Percentiles rank a stretch among this genome's conserved stretches.
Evolutionary conservation across 2,888 invertebrate species (phyloP).

Genomic region (Leucania comma): DNA sequence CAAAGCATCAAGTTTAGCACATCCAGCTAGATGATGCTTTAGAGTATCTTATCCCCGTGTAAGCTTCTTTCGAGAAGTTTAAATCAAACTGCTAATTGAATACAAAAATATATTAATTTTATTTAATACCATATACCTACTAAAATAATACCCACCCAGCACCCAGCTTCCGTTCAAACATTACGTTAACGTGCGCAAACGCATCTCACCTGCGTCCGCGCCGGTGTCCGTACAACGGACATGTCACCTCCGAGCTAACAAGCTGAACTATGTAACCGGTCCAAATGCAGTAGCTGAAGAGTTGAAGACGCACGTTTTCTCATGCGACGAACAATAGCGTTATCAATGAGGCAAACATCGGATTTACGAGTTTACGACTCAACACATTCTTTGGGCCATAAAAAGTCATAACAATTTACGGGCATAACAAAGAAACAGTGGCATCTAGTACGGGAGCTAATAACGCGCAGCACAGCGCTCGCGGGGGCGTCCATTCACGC

Average conservation of each 20-base stretch:
- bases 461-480: constrained; percentile 80
- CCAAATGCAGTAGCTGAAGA: constrained; percentile 70
- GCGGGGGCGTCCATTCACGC: constrained; percentile 90
- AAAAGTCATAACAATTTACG: constrained; percentile 88
- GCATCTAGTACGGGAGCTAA: constrained; percentile 86
- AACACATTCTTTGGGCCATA: constrained; percentile 83
- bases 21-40: no score
- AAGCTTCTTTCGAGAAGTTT: constrained; percentile 21
- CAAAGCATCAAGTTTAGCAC: no score
- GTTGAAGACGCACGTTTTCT: constrained; percentile 66
- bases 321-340: constrained; percentile 78
- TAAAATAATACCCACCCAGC: constrained; percentile 53
- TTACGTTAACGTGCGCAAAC: constrained; percentile 48
- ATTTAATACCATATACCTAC: constrained; percentile 55
- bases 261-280: constrained; percentile 74
- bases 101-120: constrained; percentile 50
- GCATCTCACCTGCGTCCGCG: constrained; percentile 41
- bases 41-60: neutral
- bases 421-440: constrained; percentile 87
- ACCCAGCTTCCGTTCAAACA: constrained; percentile 60
- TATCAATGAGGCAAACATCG: constrained; percentile 82
- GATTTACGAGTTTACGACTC: constrained; percentile 86
- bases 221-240: constrained; percentile 59
- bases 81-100: constrained; percentile 57
- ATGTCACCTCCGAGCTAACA: constrained; percentile 76